Base-by-base conservation (phyloP, 2,888 invertebrate genomes). In the Folsomia candida region DNA sequence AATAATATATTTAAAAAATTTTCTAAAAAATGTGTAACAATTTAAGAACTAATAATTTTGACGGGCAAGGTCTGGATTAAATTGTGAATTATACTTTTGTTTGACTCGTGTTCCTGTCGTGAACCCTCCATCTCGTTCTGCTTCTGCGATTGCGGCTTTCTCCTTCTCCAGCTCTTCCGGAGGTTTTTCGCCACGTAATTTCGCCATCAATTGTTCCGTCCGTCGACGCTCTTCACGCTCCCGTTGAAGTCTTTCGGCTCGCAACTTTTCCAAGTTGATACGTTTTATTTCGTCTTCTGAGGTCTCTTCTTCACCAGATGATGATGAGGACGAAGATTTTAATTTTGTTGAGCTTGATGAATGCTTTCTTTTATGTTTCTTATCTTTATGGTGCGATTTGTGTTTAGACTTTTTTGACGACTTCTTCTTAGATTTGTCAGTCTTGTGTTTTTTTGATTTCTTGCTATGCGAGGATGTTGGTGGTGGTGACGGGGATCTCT, bases 61-160 rank as follows among this genome's bases (percentile, higher is more conserved):
- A 81, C 91, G 88, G 18, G 93, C 93, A 66, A 93, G 82, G 83
- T 92, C 89, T 22, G 98, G 98, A 86, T 97, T 97, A 83, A 95
- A 98, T 83, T 97, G 97, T 1, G 95, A 95, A 85, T 96, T 96
- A 82, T 98, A 98, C 84, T 91, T 92, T 81, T 92, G 91, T 77
- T 88, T 87, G 27, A 72, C 68, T 51, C 59, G 28, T n/a, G 69
- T 22, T 64, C 37, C 67, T 2, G 28, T n/a, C 2, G 51, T 24
- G 22, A 22, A 20, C 11, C 54, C 57, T 24, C 64, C 11, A 18
- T n/a, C 60, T 24, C 14, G 24, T 51, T 37, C 70, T 68, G 26
- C 27, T 67, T 47, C 25, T 51, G 22, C 20, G 51, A n/a, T 60
- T 54, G 24, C 59, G n/a, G 37, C 66, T 54, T 24, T 67, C 28